phyloP scores from a whole-genome alignment of 1,140 invertebrate genomes.

The Phenacoccus solenopsis region DNA sequence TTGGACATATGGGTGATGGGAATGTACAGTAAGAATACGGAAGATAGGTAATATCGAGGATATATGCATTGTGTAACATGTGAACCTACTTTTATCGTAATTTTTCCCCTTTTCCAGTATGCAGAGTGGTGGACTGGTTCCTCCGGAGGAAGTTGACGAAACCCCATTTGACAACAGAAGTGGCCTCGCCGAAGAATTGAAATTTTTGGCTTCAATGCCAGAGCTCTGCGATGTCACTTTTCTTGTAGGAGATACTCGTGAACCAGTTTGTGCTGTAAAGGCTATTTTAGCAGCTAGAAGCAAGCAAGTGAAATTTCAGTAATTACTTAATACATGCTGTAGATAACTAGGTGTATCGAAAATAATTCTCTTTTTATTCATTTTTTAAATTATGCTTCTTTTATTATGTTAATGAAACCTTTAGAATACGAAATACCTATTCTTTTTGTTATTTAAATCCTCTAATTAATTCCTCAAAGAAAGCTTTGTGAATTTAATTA shows the following conservation, averaged over 20 bases:
- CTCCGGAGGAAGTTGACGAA: background rate
- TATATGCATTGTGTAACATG: too few species aligned
- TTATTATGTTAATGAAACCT: too few species aligned
- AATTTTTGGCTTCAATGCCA: constrained; percentile 86
- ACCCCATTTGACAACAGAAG: constrained; percentile 72
- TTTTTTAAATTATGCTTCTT: too few species aligned
- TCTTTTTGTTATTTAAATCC: too few species aligned
- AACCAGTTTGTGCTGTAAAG: constrained; percentile 87
- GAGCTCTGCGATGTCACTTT: constrained; percentile 92
- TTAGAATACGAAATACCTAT: too few species aligned
- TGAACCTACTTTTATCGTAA: too few species aligned
- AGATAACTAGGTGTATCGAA: too few species aligned
- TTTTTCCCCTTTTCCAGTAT: background rate
- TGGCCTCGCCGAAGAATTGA: constrained; percentile 86
- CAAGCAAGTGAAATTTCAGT: constrained; percentile 52
- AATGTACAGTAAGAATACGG: background rate
- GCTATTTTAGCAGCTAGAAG: constrained; percentile 74
- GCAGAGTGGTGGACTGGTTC: background rate
- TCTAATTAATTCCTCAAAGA: too few species aligned
- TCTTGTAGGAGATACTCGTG: constrained; percentile 78
- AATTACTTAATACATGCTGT: too few species aligned
- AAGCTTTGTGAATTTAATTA: too few species aligned
- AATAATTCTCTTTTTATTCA: too few species aligned
- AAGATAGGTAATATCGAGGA: background rate
- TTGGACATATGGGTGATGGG: background rate